A percentile compares a stretch with the other conserved stretches of the same genome.
phyloP scores from a whole-genome alignment of 2,888 invertebrate genomes.

The Apamea monoglypha region DNA sequence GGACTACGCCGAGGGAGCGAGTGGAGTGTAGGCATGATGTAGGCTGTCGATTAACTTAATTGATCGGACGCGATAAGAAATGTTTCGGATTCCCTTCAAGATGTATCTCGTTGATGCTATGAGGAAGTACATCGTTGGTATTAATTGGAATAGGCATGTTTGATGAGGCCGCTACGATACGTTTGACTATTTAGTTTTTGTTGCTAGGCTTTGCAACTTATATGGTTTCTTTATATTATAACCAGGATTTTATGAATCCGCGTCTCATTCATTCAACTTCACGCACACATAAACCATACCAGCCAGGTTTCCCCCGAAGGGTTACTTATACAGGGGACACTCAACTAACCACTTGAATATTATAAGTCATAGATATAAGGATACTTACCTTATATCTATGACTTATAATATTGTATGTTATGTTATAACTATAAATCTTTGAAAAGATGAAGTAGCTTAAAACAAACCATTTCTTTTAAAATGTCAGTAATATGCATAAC shows the following conservation, averaged over 20 bases:
- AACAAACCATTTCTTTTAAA: conserved; percentile 21
- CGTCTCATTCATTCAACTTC: too few species aligned
- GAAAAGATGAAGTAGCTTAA: conserved; percentile 1
- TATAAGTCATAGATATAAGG: too few species aligned
- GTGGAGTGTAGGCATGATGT: conserved; percentile 71
- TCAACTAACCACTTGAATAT: too few species aligned
- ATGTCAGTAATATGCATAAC: conserved; percentile 43
- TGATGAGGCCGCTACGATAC: conserved; percentile 32
- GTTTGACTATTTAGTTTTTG: conserved; percentile 33
- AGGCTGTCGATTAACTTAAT: conserved; percentile 85
- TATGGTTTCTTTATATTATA: not conserved
- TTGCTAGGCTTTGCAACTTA: conserved; percentile 1
- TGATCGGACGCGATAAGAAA: conserved; percentile 81
- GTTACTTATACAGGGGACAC: too few species aligned
- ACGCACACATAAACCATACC: not conserved
- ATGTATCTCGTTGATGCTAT: conserved; percentile 45
- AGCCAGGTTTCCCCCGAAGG: not conserved
- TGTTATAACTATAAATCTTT: not conserved
- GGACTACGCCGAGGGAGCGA: conserved; percentile 69
- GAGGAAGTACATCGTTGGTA: conserved; percentile 55
- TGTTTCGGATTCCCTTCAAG: conserved; percentile 67
- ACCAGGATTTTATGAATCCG: conserved; percentile 12
- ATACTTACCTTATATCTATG: too few species aligned
- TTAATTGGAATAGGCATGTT: conserved; percentile 46
- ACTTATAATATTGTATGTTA: too few species aligned